phyloP scores from a whole-genome alignment of 30 jellyfish, hydroid and myxozoan species.

The Mastigias papua region DNA sequence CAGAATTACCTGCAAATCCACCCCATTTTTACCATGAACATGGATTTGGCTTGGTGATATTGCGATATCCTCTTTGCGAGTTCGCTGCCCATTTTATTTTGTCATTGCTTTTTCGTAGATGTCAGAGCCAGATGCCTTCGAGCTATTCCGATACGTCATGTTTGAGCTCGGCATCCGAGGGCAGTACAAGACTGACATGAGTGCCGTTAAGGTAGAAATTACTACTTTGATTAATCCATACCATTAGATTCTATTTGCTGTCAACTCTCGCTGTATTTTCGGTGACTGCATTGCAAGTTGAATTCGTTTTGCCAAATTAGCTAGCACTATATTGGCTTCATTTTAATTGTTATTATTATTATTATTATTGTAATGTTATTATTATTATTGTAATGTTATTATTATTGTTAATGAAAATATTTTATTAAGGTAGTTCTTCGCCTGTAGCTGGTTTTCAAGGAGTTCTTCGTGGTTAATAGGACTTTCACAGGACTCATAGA shows the following conservation, averaged over 20 bases:
- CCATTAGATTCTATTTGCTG: no score
- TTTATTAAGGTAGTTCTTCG: not conserved
- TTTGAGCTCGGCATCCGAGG: constrained; percentile 87
- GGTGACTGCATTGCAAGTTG: no score
- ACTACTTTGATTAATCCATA: not conserved
- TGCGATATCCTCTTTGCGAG: no score
- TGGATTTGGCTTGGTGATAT: no score
- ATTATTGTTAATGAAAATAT: not conserved
- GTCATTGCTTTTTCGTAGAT: constrained; percentile 63
- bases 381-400: not conserved
- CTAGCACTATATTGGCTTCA: no score
- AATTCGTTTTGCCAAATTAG: no score
- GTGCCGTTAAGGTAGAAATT: constrained; percentile 85
- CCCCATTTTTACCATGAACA: no score
- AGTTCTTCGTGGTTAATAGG: no score
- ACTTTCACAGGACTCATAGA: no score
- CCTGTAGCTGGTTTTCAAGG: not conserved
- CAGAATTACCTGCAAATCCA: no score
- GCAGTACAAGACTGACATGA: constrained; percentile 98
- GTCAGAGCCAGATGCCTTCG: constrained; percentile 93
- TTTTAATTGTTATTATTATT: no score
- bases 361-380: not conserved
- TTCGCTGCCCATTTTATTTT: not conserved
- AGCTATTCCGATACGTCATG: constrained; percentile 90
- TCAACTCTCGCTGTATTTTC: no score